Percentiles rank a stretch among this genome's conserved stretches.
These are phyloP conservation scores for Plestiodon gilberti DNA, from an alignment of 2,113 vertebrate genomes.

Conservation along the genomic window DNA sequence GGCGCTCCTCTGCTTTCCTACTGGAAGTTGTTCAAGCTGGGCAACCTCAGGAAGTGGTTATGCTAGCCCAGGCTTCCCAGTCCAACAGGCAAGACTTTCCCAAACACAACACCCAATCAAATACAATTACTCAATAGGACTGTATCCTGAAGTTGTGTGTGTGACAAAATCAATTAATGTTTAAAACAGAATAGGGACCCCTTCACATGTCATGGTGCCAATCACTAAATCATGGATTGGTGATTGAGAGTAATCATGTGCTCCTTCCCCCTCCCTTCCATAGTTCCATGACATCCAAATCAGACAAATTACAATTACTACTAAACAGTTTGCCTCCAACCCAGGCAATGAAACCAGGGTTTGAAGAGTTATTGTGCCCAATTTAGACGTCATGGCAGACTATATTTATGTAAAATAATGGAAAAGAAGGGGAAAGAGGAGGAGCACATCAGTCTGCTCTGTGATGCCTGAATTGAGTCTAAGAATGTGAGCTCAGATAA, in stretches of 20 bases:
- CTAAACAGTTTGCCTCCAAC: neutral
- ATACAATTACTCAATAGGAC: neutral
- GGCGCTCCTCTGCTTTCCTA: neutral
- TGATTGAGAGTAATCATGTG: neutral
- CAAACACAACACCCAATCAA: neutral
- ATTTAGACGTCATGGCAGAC: neutral
- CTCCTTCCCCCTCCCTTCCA: neutral
- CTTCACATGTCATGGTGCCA: too few species aligned
- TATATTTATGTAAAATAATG: neutral
- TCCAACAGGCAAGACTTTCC: neutral
- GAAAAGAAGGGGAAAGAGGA: neutral
- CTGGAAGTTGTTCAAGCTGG: neutral
- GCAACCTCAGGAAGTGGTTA: neutral
- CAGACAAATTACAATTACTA: neutral
- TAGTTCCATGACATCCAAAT: neutral
- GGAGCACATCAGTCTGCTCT: neutral
- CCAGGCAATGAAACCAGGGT: neutral
- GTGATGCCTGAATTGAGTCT: neutral
- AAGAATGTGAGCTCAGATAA: neutral
- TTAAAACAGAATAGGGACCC: neutral
- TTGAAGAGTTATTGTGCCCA: neutral
- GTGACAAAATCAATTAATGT: neutral
- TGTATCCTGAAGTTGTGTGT: neutral
- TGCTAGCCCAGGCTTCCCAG: neutral
- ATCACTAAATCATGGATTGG: neutral